phyloP scores from a whole-genome alignment of 2,113 vertebrate species.

The Brachyhypopomus occidentalis region DNA sequence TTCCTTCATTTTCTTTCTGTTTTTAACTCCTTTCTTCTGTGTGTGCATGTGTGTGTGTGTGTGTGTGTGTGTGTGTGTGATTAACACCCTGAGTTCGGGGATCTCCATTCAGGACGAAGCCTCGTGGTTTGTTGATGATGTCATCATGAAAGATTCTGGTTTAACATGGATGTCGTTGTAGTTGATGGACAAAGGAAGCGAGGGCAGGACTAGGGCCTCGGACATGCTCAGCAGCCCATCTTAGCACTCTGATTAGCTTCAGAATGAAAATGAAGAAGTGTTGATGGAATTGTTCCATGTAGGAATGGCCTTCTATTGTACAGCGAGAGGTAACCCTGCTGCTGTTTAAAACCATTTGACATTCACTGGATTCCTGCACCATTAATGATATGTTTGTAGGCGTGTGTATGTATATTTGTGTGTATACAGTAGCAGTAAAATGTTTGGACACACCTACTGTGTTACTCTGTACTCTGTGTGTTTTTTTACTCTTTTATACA shows the following conservation, averaged over 20 bases:
- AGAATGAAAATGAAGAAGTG: background rate
- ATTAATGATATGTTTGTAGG: too few species aligned
- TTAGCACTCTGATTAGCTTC: background rate
- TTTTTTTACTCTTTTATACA: too few species aligned
- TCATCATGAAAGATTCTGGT: conserved; percentile 74
- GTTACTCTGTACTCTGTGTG: too few species aligned
- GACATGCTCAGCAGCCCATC: background rate
- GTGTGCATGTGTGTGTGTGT: conserved; percentile 30
- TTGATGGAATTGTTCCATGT: background rate
- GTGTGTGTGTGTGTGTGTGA: conserved; percentile 54
- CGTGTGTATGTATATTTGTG: too few species aligned
- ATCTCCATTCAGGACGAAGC: conserved; percentile 73
- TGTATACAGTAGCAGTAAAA: background rate
- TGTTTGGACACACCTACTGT: too few species aligned
- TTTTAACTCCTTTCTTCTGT: conserved; percentile 50
- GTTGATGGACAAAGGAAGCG: conserved; percentile 30
- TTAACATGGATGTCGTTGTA: conserved; percentile 59
- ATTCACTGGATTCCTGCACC: background rate
- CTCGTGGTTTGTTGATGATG: conserved; percentile 74
- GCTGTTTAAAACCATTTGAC: background rate
- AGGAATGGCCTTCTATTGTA: background rate
- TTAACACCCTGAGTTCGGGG: conserved; percentile 75
- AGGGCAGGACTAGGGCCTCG: conserved; percentile 46
- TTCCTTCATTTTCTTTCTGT: background rate
- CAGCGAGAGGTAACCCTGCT: background rate